Evolutionary conservation across 2,888 invertebrate genomes (phyloP).

Genomic region (Pocota personata): DNA sequence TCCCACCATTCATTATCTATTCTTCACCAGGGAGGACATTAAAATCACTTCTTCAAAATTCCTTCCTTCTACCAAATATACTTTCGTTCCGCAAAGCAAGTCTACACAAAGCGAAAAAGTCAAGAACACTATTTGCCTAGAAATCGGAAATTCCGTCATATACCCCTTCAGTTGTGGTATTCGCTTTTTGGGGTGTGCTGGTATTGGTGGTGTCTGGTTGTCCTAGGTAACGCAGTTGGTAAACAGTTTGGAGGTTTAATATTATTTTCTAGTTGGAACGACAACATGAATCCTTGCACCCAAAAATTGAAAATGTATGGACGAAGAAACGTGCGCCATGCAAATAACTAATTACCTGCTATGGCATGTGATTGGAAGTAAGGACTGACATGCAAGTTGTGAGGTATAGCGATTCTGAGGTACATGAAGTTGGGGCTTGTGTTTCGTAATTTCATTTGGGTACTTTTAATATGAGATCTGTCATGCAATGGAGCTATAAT

Average conservation of each 20-base stretch:
- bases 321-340: constrained; percentile 25
- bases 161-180: constrained; percentile 46
- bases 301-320: not conserved
- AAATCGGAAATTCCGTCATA: constrained; percentile 66
- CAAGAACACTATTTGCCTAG: constrained; percentile 50
- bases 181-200: not conserved
- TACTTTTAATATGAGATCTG: not conserved
- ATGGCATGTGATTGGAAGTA: constrained; percentile 55
- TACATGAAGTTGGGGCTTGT: constrained; percentile 15
- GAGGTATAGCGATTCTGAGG: not conserved
- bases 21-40: constrained; percentile 38
- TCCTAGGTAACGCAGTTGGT: constrained; percentile 51
- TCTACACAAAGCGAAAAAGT: constrained; percentile 55
- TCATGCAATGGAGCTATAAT: constrained; percentile 10
- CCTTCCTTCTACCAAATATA: constrained; percentile 1
- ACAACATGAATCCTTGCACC: constrained; percentile 43
- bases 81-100: constrained; percentile 15
- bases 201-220: constrained; percentile 58
- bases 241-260: constrained; percentile 59
- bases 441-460: constrained; percentile 31
- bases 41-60: constrained; percentile 14
- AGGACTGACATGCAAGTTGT: constrained; percentile 42
- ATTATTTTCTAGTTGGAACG: constrained; percentile 17
- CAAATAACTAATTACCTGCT: constrained; percentile 65
- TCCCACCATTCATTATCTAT: constrained; percentile 68